Percentiles rank a stretch among this genome's conserved stretches.
These are phyloP conservation scores for Zosterops borbonicus DNA, from an alignment of 2,113 vertebrate genomes.

Conservation along the genomic window DNA sequence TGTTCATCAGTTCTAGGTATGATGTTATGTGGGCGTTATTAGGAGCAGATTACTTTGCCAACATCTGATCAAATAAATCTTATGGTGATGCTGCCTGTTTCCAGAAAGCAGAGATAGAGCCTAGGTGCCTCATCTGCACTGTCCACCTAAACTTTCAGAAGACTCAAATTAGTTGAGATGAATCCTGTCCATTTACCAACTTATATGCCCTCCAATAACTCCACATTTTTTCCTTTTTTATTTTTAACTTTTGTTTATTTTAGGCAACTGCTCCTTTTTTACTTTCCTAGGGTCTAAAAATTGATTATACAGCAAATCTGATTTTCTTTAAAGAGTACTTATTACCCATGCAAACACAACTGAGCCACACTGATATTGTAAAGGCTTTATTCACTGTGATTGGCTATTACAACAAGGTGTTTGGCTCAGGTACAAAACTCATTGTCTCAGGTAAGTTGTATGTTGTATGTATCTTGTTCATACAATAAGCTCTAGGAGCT, in stretches of 20 bases:
- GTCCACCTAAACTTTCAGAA: not conserved
- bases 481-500: not conserved
- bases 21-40: not conserved
- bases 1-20: not conserved
- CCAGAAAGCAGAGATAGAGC: not conserved
- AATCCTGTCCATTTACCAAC: not conserved
- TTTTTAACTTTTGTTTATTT: not conserved
- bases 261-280: not conserved
- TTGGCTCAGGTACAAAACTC: slow-evolving; percentile 37
- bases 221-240: not conserved
- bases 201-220: rapidly evolving
- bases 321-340: not conserved
- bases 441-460: slow-evolving; percentile 23
- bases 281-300: not conserved
- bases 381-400: not conserved
- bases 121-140: not conserved
- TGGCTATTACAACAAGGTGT: not conserved
- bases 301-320: not conserved
- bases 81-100: not conserved
- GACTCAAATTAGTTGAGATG: not conserved
- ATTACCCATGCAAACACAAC: not conserved
- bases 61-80: not conserved
- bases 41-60: not conserved
- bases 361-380: not conserved
- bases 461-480: not conserved